These are phyloP conservation scores for Strix aluco DNA, from an alignment of 2,113 vertebrate species.

Conservation along the genomic window DNA sequence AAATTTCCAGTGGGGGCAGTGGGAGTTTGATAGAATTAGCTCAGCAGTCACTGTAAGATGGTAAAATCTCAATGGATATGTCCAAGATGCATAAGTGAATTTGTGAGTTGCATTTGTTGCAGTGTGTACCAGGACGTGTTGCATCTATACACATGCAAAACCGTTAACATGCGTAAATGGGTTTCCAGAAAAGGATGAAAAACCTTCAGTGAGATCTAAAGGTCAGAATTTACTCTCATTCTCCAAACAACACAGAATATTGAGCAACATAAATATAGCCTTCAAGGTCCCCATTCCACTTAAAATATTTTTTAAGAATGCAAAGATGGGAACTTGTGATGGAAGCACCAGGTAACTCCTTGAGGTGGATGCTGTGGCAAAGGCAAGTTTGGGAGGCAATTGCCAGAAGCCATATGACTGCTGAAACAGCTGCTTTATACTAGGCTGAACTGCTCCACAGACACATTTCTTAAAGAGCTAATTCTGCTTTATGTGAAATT, in stretches of 20 bases:
- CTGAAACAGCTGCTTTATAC: constrained; percentile 5
- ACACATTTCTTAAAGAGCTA: constrained; percentile 15
- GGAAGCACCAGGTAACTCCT: background rate
- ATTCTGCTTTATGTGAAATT: constrained; percentile 19
- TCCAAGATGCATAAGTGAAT: background rate
- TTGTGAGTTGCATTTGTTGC: background rate
- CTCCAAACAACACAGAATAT: background rate
- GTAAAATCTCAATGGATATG: background rate
- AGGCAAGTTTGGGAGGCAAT: background rate
- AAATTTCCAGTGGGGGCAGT: background rate
- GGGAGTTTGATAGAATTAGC: background rate
- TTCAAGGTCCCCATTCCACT: background rate
- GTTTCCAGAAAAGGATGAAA: background rate
- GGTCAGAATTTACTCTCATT: background rate
- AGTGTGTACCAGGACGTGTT: background rate
- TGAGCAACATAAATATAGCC: background rate
- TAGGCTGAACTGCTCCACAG: background rate
- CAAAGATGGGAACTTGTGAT: background rate
- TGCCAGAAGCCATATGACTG: background rate
- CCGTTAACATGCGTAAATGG: background rate
- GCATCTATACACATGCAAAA: rapidly evolving
- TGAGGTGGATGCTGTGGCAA: background rate
- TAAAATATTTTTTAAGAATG: background rate
- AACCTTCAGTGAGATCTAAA: background rate
- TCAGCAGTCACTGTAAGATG: background rate